Base-by-base conservation (phyloP, 2,888 invertebrate genomes). In the Elmis aenea region DNA sequence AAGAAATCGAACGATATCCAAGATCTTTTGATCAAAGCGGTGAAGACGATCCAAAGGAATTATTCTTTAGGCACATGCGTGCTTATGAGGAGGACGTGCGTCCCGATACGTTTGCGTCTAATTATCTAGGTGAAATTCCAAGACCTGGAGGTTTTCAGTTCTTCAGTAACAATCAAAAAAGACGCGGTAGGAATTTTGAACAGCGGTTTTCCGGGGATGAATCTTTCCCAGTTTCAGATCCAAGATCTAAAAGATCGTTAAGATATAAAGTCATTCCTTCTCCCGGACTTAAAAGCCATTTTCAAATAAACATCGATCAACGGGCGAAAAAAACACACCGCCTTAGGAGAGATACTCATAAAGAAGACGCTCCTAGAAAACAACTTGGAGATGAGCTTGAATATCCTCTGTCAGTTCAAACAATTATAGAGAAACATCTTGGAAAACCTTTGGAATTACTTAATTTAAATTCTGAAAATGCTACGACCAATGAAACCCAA, bases 371-470 rank as follows among this genome's bases (percentile, higher is more conserved):
- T 11, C 26, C 27, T 20, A 43, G 33, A 9, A 39, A 37, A 12
- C 13, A 16, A 33, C 1, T 13, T 14, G 26, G 15, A 33, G 26
- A 18, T 20, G 13, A 23, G 27, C n/a, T 11, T 34, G 15, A n/a
- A 27, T 4, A 22, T 28, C 27, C 3, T n/a, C n/a, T n/a, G n/a
- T n/a, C 25, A 38, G 20, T 33, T 28, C 18, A 20, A 14, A 4
- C 13, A 5, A 12, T 13, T 32, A 5, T 25, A 11, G 42, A 50
- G 9, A 50, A 55, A 13, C 34, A 44, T 5, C 16, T 58, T 6
- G 58, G 53, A 20, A 52, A 58, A 43, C 58, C 60, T 1, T 40
- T 60, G 26, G 59, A 62, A 42, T 23, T 58, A 3, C 38, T 45
- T 13, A 46, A 47, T 15, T 47, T 55, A 13, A 51, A 55, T 13